phyloP scores from a whole-genome alignment of 2,113 vertebrate species.

The Perca schrenkii region DNA sequence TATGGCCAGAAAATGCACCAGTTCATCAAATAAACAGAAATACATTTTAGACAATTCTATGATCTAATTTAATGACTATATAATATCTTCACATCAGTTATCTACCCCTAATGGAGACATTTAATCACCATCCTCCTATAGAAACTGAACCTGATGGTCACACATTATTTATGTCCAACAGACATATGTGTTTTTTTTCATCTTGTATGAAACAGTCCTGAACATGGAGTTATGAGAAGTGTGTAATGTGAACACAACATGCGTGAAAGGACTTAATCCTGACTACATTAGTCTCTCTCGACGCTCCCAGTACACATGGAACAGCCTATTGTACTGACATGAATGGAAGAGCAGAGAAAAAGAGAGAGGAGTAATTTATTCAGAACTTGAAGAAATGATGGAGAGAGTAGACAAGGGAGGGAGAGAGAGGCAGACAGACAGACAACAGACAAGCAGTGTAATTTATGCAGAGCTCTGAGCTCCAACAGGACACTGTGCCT shows the following conservation, averaged over 20 bases:
- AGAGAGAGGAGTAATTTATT: conserved; percentile 67
- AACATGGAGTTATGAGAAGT: conserved; percentile 52
- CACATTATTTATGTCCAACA: conserved; percentile 15
- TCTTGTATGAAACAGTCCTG: conserved; percentile 11
- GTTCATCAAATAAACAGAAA: not conserved
- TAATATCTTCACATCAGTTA: not conserved
- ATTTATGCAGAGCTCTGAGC: conserved; percentile 71
- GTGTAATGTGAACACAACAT: conserved; percentile 60
- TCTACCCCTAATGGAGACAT: not conserved
- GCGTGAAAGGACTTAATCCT: conserved; percentile 73
- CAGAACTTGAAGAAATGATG: conserved; percentile 67
- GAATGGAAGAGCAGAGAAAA: conserved; percentile 63
- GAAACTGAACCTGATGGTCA: not conserved
- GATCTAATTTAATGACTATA: not conserved
- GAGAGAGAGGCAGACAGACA: conserved; percentile 46
- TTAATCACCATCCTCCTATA: not conserved
- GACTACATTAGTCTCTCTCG: conserved; percentile 72
- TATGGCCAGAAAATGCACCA: not conserved
- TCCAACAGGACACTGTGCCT: conserved; percentile 29
- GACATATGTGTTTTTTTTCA: not conserved
- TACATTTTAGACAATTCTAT: not conserved
- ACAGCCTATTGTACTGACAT: conserved; percentile 67
- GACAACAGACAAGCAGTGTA: conserved; percentile 59
- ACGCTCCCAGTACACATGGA: conserved; percentile 58
- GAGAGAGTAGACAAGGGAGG: conserved; percentile 35